Evolutionary conservation across 2,113 vertebrate genomes (phyloP).

Genomic region (Spilogale gracilis): DNA sequence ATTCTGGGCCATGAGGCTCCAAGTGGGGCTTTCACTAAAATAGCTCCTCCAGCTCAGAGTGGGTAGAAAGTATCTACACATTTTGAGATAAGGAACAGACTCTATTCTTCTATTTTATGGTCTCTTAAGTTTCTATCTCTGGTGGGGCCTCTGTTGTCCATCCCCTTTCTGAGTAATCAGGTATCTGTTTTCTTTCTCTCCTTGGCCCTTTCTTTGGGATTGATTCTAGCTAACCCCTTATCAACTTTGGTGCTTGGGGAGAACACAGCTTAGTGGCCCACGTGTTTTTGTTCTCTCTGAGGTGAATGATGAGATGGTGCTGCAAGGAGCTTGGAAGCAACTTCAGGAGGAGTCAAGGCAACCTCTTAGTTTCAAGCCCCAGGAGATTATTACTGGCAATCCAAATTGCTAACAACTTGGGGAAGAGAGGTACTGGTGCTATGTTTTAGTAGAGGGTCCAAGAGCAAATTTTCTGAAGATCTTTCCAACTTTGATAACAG

Average conservation of each 20-base stretch:
- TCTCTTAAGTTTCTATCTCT: conserved; percentile 15
- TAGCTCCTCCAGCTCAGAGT: neutral
- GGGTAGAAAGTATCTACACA: neutral
- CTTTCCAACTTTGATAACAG: conserved; percentile 8
- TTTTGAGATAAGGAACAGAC: neutral
- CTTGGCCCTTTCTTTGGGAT: conserved; percentile 20
- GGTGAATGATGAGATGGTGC: conserved; percentile 56
- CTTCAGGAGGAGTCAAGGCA: conserved; percentile 41
- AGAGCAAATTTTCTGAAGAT: conserved; percentile 58
- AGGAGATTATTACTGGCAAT: conserved; percentile 24
- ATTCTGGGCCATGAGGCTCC: neutral
- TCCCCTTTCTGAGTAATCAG: neutral
- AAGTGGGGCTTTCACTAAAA: neutral
- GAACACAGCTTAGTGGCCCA: neutral
- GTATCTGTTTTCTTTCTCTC: conserved; percentile 28
- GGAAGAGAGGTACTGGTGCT: conserved; percentile 5
- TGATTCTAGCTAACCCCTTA: conserved; percentile 10
- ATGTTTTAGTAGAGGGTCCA: neutral
- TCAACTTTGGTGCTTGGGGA: neutral
- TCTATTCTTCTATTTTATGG: neutral
- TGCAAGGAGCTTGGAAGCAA: conserved; percentile 51
- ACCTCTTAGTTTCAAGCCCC: conserved; percentile 45
- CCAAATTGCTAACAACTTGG: neutral
- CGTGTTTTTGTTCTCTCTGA: conserved; percentile 50
- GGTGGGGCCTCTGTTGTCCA: neutral